Conservation (phyloP, 2,113 vertebrate species). For the Seriola rivoliana region DNA sequence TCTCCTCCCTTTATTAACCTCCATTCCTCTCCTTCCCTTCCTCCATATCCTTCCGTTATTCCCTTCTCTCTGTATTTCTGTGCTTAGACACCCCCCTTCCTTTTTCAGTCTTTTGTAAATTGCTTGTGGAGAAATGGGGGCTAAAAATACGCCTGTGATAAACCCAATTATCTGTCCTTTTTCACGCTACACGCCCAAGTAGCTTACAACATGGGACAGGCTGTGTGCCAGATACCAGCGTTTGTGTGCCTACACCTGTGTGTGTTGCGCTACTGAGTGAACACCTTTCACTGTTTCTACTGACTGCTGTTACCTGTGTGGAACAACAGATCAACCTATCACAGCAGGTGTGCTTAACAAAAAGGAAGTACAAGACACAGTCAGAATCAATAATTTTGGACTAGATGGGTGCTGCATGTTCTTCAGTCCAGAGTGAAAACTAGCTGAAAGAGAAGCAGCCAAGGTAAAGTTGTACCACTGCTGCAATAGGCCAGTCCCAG, state of each 20-base stretch:
- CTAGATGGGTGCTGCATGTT: not conserved
- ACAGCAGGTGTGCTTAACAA: not conserved
- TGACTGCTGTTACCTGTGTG: not conserved
- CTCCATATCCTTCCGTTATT: not conserved
- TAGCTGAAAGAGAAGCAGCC: not conserved
- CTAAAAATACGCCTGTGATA: constrained; percentile 70
- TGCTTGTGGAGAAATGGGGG: constrained; percentile 52
- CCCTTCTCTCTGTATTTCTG: constrained; percentile 7
- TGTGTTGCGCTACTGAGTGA: constrained; percentile 2
- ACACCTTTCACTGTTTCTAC: not conserved
- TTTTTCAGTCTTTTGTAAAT: constrained; percentile 53
- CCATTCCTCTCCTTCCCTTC: not conserved
- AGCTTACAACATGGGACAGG: constrained; percentile 45
- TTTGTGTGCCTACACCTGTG: constrained; percentile 35
- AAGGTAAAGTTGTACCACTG: constrained; percentile 13
- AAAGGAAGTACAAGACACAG: not conserved
- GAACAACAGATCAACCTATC: not conserved
- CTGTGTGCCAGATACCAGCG: constrained; percentile 49
- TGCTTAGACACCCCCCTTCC: not conserved
- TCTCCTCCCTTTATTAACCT: constrained; percentile 31
- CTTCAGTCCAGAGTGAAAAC: not conserved
- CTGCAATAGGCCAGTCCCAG: not conserved
- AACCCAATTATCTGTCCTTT: constrained; percentile 72
- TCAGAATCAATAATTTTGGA: not conserved
- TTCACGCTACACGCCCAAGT: constrained; percentile 63